A percentile compares a stretch with the other conserved stretches of the same genome.
Evolutionary conservation across 2,888 invertebrate species (phyloP).

Genomic region (Chaetoderma sp.): DNA sequence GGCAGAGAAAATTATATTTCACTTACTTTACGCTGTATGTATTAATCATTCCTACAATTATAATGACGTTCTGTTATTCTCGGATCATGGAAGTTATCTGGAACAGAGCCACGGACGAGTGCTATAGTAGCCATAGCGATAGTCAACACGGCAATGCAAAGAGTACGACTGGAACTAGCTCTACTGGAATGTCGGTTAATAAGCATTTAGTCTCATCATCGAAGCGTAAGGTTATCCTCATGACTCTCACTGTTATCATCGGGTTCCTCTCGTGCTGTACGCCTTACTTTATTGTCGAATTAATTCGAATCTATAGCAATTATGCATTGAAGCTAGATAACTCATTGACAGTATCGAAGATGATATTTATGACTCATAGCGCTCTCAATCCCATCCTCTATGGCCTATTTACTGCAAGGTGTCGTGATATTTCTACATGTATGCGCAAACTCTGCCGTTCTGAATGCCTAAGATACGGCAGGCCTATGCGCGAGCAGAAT

Average conservation of each 20-base stretch:
- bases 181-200: slow-evolving; percentile 54
- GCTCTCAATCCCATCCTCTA: slow-evolving; percentile 70
- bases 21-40: slow-evolving; percentile 69
- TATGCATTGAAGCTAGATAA: slow-evolving; percentile 51
- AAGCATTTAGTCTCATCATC: slow-evolving; percentile 62
- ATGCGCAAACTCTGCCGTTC: too few species aligned
- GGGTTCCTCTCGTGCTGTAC: slow-evolving; percentile 70
- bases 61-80: slow-evolving; percentile 70
- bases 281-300: slow-evolving; percentile 70
- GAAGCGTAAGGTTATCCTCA: slow-evolving; percentile 69
- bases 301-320: slow-evolving; percentile 67
- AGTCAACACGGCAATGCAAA: neutral
- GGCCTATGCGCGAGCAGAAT: too few species aligned
- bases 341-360: slow-evolving; percentile 54
- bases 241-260: slow-evolving; percentile 70
- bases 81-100: slow-evolving; percentile 69
- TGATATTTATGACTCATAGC: slow-evolving; percentile 65
- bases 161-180: too few species aligned
- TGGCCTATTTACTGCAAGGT: slow-evolving; percentile 69
- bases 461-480: too few species aligned
- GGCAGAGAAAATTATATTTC: slow-evolving; percentile 70
- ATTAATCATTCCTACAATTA: slow-evolving; percentile 66
- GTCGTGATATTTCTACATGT: too few species aligned
- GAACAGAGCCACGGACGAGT: slow-evolving; percentile 49
- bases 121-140: neutral